Evolutionary conservation across 2,113 vertebrate species (phyloP).

Genomic region (Engraulis encrasicolus): DNA sequence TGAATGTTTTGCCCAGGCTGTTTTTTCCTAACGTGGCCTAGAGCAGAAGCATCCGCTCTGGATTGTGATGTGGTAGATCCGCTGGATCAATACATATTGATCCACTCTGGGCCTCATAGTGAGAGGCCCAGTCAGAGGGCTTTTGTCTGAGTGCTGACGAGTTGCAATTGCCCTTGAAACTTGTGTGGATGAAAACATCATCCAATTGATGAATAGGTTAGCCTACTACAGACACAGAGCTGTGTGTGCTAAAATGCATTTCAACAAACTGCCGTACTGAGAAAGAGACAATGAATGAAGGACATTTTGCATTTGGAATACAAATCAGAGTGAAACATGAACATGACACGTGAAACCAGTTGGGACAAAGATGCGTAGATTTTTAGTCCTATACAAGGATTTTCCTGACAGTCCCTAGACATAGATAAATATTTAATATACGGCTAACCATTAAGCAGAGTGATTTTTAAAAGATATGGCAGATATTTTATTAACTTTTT

Average conservation of each 20-base stretch:
- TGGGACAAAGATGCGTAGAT: neutral
- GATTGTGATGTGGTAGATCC: neutral
- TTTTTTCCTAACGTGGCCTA: neutral
- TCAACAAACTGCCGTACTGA: neutral
- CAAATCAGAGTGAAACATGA: neutral
- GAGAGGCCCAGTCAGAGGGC: neutral
- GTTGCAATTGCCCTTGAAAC: slow-evolving; percentile 1
- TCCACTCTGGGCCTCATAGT: neutral
- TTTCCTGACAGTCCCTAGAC: neutral
- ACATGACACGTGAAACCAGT: neutral
- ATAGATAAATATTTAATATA: neutral
- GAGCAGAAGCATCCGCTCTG: slow-evolving; percentile 9
- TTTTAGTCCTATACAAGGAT: too few species aligned
- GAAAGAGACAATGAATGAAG: neutral
- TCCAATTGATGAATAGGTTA: neutral
- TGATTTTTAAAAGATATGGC: neutral
- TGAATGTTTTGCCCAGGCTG: slow-evolving; percentile 3
- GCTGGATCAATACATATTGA: slow-evolving; percentile 15
- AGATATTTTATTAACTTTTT: neutral
- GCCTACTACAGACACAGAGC: neutral
- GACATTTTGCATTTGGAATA: neutral
- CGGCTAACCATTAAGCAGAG: neutral
- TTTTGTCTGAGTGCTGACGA: neutral
- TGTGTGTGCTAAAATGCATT: neutral
- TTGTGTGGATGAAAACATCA: neutral